phyloP scores from a whole-genome alignment of 2,888 invertebrate species.

The Nysson spinosus region DNA sequence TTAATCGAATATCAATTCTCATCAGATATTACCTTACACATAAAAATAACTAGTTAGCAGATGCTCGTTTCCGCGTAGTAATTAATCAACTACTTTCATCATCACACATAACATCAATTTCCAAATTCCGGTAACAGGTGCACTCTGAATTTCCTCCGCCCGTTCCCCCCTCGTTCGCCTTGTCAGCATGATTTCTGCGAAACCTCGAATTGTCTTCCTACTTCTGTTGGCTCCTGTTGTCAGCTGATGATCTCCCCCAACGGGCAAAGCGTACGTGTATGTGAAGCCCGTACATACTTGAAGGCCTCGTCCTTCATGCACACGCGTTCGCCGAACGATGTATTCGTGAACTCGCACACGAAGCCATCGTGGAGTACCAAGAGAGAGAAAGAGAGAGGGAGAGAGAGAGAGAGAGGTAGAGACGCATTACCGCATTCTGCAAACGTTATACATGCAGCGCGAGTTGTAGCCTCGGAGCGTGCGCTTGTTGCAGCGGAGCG shows the following conservation, averaged over 20 bases:
- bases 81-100: too few species aligned
- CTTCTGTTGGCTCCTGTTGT: slow-evolving; percentile 53
- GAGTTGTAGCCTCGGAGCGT: slow-evolving; percentile 40
- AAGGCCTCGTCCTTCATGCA: slow-evolving; percentile 67
- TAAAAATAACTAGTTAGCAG: too few species aligned
- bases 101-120: too few species aligned
- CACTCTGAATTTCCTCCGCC: not conserved
- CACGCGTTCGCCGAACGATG: slow-evolving; percentile 16
- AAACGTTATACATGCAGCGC: slow-evolving; percentile 51
- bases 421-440: slow-evolving; percentile 55
- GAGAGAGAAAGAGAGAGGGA: too few species aligned
- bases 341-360: not conserved
- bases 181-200: slow-evolving; percentile 1
- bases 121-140: too few species aligned
- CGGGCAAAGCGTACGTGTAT: slow-evolving; percentile 20
- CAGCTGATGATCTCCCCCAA: slow-evolving; percentile 58
- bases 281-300: slow-evolving; percentile 41
- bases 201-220: slow-evolving; percentile 39
- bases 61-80: too few species aligned
- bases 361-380: not conserved
- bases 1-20: too few species aligned
- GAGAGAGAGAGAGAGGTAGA: slow-evolving; percentile 1
- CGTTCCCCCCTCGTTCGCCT: not conserved
- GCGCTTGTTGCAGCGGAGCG: slow-evolving; percentile 49
- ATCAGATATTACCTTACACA: too few species aligned